Evolutionary conservation across 1,140 invertebrate genomes (phyloP).

Genomic region (Tachypleus tridentatus): DNA sequence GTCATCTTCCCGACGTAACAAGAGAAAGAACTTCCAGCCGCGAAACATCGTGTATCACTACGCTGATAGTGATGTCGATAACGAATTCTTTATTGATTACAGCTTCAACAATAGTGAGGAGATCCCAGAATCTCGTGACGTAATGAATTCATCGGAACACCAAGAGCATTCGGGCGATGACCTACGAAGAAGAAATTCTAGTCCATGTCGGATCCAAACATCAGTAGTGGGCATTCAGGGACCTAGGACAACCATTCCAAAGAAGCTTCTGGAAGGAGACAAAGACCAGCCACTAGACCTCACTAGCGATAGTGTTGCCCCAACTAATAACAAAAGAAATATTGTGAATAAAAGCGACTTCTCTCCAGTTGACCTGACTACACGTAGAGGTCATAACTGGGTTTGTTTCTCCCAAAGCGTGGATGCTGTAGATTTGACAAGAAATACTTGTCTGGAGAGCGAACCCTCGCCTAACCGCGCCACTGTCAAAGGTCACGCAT

Average conservation of each 20-base stretch:
- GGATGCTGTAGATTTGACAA: too few species aligned
- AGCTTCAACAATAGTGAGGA: too few species aligned
- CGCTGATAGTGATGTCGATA: slow-evolving; percentile 10
- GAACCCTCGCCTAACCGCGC: too few species aligned
- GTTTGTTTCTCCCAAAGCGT: too few species aligned
- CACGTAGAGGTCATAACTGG: too few species aligned
- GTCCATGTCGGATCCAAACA: neutral
- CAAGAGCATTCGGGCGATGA: slow-evolving; percentile 6
- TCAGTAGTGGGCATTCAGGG: neutral
- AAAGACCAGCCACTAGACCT: slow-evolving; percentile 27
- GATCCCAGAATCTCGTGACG: too few species aligned
- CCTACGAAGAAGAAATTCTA: neutral
- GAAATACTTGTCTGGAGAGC: too few species aligned
- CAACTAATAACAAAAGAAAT: too few species aligned
- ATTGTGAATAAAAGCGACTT: neutral
- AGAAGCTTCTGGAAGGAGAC: neutral
- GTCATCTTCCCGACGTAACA: slow-evolving; percentile 34
- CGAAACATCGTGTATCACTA: slow-evolving; percentile 40
- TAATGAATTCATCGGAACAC: neutral
- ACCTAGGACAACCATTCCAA: slow-evolving; percentile 8
- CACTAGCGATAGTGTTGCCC: slow-evolving; percentile 30
- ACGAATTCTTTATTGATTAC: neutral
- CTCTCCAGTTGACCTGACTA: slow-evolving; percentile 14
- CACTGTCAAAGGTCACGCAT: too few species aligned
- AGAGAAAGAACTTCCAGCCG: slow-evolving; percentile 53